Conservation (phyloP, 2,113 vertebrate species). For the Etheostoma spectabile region DNA sequence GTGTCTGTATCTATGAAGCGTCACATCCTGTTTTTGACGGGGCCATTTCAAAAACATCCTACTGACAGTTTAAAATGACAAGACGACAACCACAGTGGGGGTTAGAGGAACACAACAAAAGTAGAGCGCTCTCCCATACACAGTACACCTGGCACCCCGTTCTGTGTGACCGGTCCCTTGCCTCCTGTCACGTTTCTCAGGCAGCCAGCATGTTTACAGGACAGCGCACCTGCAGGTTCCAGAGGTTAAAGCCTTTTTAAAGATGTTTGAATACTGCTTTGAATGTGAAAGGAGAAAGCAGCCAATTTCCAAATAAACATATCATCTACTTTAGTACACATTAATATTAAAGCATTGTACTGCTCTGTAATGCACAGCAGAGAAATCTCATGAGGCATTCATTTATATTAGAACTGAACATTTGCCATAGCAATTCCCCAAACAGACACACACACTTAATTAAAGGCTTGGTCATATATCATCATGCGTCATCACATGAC, state of each 20-base stretch:
- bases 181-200: conserved; percentile 14
- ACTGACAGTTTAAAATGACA: conserved; percentile 69
- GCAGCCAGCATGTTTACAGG: conserved; percentile 8
- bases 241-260: conserved; percentile 5
- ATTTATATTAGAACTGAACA: not conserved
- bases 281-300: not conserved
- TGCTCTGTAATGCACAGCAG: not conserved
- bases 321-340: not conserved
- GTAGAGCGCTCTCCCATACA: conserved; percentile 19
- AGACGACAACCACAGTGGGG: conserved; percentile 55
- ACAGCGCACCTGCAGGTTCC: not conserved
- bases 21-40: conserved; percentile 64
- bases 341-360: not conserved
- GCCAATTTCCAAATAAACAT: not conserved
- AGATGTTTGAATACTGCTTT: not conserved
- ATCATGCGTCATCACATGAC: conserved; percentile 11
- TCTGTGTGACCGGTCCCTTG: conserved; percentile 8
- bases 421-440: not conserved
- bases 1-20: conserved; percentile 53
- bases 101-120: conserved; percentile 54
- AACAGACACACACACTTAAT: not conserved
- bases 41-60: conserved; percentile 50
- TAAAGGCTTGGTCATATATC: conserved; percentile 13
- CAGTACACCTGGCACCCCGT: conserved; percentile 12
- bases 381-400: not conserved